Percentiles rank a stretch among this genome's conserved stretches.
These are phyloP conservation scores for Maconellicoccus hirsutus DNA, from an alignment of 1,140 invertebrate species.

Conservation along the genomic window DNA sequence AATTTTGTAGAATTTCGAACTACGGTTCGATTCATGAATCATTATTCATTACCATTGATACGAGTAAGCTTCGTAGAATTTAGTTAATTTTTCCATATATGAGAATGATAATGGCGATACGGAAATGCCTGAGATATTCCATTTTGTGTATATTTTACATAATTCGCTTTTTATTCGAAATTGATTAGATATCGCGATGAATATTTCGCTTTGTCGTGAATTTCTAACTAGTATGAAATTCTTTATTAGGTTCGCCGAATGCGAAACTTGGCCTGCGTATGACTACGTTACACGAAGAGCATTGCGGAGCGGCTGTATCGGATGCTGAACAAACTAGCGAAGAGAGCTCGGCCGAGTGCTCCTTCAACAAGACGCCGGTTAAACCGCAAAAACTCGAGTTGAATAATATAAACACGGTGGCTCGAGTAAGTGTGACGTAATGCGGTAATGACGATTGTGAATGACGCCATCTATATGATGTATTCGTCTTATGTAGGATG, in stretches of 20 bases:
- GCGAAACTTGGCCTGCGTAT: constrained; percentile 73
- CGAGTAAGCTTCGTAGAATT: too few relatives aligned
- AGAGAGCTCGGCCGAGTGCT: not conserved
- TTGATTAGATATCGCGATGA: too few relatives aligned
- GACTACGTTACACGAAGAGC: constrained; percentile 84
- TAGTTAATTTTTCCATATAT: too few relatives aligned
- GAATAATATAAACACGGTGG: not conserved
- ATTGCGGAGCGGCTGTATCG: constrained; percentile 36
- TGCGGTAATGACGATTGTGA: not conserved
- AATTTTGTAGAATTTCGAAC: too few relatives aligned
- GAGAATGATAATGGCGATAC: too few relatives aligned
- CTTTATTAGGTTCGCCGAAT: constrained; percentile 56
- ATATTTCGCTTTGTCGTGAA: not conserved
- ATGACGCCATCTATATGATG: not conserved
- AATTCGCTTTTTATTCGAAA: too few relatives aligned
- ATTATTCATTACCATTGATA: too few relatives aligned
- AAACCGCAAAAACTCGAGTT: not conserved
- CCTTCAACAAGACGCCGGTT: not conserved
- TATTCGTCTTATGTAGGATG: not conserved
- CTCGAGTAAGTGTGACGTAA: not conserved
- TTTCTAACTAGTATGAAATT: not conserved
- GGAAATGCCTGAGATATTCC: not conserved
- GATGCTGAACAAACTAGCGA: not conserved
- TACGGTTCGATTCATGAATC: too few relatives aligned
- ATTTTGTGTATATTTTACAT: constrained; percentile 19